Evolutionary conservation across 2,888 invertebrate species (phyloP), one percentile per base, ranked within the genome.

Genomic region (Cantharis lateralis): DNA sequence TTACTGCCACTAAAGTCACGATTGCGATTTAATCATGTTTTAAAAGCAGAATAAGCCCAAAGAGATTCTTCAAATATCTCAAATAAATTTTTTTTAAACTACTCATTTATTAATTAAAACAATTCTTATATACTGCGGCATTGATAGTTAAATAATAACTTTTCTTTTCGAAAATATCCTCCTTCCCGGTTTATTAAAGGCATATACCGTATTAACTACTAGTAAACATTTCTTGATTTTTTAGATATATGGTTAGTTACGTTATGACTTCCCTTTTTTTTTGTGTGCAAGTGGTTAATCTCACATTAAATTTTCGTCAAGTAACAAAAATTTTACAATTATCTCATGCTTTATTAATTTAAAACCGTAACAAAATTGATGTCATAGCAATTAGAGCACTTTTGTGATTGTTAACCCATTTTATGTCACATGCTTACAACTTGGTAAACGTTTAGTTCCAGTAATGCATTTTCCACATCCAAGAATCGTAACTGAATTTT

Each of bases 361-460:
- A 20, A 20, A 66, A 66, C 64, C 64, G 64, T 66, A 66, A 66
- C 18, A 66, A 66, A 13, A 66, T 66, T 20, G 24, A 66, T 20
- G 24, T 20, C 64, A 24, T 48, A 70, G 70, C 32, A 70, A 32
- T 70, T 48, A 70, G 48, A 32, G 26, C 18, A 48, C 32, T 48
- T 70, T 62, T 61, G 10, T 48, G 72, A 48, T 26, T 72, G 63
- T 76, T 76, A 72, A 69, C 72, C 72, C 68, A 24, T 32, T 15
- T 68, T 68, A 70, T 16, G 63, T 68, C 69, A 18, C 62, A 63
- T 20, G 15, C 70, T 62, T 70, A 62, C n/a, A 68, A 68, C 15
- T 68, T 28, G n/a, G 28, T 28, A 70, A 62, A 24, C 62, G 24
- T 70, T 77, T 77, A 77, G 76, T 77, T 77, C 76, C 76, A 77